A percentile compares a stretch with the other conserved stretches of the same genome.
These are phyloP conservation scores for Autographa pulchrina DNA, from an alignment of 2,888 invertebrate species.

Conservation along the genomic window DNA sequence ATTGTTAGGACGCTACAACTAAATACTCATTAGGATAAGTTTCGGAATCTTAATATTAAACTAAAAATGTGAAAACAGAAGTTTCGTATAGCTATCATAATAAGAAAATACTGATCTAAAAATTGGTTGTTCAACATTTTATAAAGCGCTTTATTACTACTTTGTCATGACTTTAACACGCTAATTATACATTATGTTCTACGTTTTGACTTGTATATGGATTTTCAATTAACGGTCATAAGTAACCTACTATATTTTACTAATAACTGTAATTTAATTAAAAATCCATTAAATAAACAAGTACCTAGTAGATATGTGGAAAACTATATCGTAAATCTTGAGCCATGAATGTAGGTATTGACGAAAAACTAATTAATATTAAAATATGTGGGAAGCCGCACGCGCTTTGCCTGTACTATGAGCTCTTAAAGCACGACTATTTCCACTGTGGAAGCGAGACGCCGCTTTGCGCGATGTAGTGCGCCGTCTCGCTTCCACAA, in stretches of 20 bases:
- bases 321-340: constrained; percentile 8
- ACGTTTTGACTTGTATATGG: neutral
- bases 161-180: neutral
- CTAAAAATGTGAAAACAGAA: no score
- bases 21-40: no score
- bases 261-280: neutral
- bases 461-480: no score
- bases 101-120: no score
- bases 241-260: neutral
- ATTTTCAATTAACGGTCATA: neutral
- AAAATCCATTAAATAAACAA: neutral
- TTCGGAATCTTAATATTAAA: no score
- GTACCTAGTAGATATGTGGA: neutral
- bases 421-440: no score
- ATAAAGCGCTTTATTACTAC: neutral
- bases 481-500: no score
- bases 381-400: constrained; percentile 43
- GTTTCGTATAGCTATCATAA: no score
- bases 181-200: neutral
- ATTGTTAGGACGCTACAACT: no score
- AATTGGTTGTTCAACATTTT: no score
- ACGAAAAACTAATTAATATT: constrained; percentile 51
- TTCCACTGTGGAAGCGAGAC: no score
- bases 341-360: constrained; percentile 42
- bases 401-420: constrained; percentile 16